A percentile compares a stretch with the other conserved stretches of the same genome.
Conservation (phyloP, 2,888 invertebrate genomes). For the Apoda limacodes region DNA sequence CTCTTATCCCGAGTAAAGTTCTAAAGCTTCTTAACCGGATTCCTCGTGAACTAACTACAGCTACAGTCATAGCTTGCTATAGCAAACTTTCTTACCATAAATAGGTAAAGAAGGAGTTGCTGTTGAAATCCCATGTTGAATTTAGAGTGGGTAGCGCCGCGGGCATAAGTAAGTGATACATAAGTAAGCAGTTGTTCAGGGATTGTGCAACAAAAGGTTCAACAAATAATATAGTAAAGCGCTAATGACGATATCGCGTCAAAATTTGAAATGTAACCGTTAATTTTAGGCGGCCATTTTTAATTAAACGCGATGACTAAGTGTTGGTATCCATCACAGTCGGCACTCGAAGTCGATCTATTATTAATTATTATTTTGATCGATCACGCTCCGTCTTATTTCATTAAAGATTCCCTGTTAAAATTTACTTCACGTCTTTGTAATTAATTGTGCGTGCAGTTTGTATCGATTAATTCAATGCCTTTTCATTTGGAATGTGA, state of each 20-base stretch:
- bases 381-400: slow-evolving; percentile 60
- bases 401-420: slow-evolving; percentile 50
- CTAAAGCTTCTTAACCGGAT: no score
- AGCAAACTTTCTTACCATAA: no score
- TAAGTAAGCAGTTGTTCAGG: no score
- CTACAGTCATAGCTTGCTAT: no score
- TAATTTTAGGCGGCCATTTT: slow-evolving; percentile 58
- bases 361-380: slow-evolving; percentile 69
- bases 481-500: no score
- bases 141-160: no score
- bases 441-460: slow-evolving; percentile 47
- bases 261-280: slow-evolving; percentile 52
- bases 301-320: slow-evolving; percentile 69
- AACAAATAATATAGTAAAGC: slow-evolving; percentile 26
- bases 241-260: slow-evolving; percentile 40
- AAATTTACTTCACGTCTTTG: slow-evolving; percentile 37
- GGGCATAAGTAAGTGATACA: no score
- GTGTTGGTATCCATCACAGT: slow-evolving; percentile 57
- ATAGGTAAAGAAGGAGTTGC: no score
- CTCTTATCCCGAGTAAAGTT: no score
- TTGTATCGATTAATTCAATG: slow-evolving; percentile 28
- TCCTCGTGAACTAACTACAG: no score
- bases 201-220: slow-evolving; percentile 25
- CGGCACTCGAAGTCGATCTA: slow-evolving; percentile 49
- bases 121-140: no score